Evolutionary conservation across 2,888 invertebrate genomes (phyloP), one percentile per base, ranked within the genome.

Genomic region (Proisotoma minuta): DNA sequence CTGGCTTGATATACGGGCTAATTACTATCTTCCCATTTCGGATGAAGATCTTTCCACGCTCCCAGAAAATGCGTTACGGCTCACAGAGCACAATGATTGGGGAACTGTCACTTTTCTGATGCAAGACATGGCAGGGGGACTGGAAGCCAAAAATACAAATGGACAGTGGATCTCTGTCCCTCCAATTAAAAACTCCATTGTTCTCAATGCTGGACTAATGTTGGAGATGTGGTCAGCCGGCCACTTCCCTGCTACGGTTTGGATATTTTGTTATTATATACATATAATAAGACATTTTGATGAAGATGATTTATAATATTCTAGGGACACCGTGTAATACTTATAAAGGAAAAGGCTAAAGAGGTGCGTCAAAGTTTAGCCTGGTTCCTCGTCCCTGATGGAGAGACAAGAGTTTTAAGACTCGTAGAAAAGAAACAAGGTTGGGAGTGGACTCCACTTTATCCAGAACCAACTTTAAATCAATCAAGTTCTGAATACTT

Each of bases 191-290:
- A 58, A 60, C 26, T 23, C 58, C 10, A 58, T 66, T 34, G 18
- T 66, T 8, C 1, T 66, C 15, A 66, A 66, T 26, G 20, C 22
- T 28, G 66, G 60, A 20, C 52, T 53, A 8, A 20, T 66, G 20
- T 28, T 66, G 50, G 66, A 66, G 34, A 12, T 60, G 26, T 66
- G 63, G 63, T 40, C 63, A 2, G 63, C 47, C 15, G 66, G 66
- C 20, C 3, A 23, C 12, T 47, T 66, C 5, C 63, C 28, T 28
- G 66, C 66, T 22, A 47, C 62, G 12, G 65, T 65, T n/a, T n/a
- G n/a, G n/a, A n/a, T n/a, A n/a, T n/a, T n/a, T n/a, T n/a, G n/a
- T n/a, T n/a, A n/a, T n/a, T n/a, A n/a, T 34, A 34, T 34, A 34
- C 34, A 15, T 15, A 10, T 34, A 10, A 34, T 34, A 8, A 10